These are phyloP conservation scores for Leptopterna dolabrata DNA, from an alignment of 2,888 invertebrate genomes.

Conservation along the genomic window DNA sequence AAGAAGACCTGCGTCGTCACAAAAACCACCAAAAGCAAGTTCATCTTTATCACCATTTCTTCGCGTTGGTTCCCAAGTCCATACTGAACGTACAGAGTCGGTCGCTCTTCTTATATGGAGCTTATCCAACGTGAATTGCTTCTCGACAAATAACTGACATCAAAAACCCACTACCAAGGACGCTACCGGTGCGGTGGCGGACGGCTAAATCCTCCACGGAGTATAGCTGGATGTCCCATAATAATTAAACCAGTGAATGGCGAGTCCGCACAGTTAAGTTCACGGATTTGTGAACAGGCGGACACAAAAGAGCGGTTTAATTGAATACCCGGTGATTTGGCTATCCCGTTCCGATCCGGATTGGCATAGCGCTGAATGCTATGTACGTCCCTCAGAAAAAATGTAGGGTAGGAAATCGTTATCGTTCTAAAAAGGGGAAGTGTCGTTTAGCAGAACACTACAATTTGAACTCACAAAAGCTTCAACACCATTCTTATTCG, in stretches of 20 bases:
- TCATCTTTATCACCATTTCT: background rate
- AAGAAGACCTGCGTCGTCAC: background rate
- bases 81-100: background rate
- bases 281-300: background rate
- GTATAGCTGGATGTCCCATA: background rate
- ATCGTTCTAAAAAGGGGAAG: background rate
- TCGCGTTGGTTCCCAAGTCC: background rate
- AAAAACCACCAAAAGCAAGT: background rate
- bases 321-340: background rate
- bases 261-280: background rate
- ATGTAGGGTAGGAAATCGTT: background rate
- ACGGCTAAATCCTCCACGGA: background rate
- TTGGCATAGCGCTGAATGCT: background rate
- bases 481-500: background rate
- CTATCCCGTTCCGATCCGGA: background rate
- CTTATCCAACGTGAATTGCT: background rate
- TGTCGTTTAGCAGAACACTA: background rate
- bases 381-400: background rate
- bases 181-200: background rate
- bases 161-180: background rate
- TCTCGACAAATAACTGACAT: background rate
- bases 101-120: background rate
- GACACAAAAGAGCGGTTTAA: background rate
- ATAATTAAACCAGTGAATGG: slow-evolving; percentile 10
- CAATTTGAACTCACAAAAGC: background rate